Percentiles rank a stretch among this genome's conserved stretches.
Conservation (phyloP, 2,113 vertebrate genomes). For the Macquaria australasica region DNA sequence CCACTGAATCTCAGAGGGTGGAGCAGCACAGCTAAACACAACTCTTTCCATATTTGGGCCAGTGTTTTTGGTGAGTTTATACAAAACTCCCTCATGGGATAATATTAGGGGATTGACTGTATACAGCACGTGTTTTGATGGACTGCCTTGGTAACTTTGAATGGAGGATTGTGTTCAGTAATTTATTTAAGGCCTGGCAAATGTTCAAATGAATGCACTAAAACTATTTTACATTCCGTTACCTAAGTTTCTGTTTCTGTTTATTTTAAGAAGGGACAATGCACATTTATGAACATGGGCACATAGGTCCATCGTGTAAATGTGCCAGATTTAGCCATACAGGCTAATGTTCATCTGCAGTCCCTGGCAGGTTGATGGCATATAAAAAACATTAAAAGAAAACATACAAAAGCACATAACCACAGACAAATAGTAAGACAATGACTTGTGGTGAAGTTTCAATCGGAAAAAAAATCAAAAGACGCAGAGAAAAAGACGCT, state of each 20-base stretch:
- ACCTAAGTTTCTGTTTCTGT: background rate
- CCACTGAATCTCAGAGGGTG: constrained; percentile 33
- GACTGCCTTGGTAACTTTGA: background rate
- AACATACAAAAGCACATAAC: too few species aligned
- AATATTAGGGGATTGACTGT: background rate
- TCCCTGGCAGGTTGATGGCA: too few species aligned
- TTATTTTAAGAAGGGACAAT: too few species aligned
- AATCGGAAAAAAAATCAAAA: background rate
- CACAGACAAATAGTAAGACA: too few species aligned
- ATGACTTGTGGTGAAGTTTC: background rate
- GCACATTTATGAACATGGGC: too few species aligned
- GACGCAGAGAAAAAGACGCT: constrained; percentile 1
- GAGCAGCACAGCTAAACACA: constrained; percentile 9
- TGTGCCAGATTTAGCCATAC: too few species aligned
- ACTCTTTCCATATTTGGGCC: constrained; percentile 26
- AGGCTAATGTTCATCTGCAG: too few species aligned
- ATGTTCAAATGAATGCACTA: background rate
- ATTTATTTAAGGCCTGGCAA: background rate
- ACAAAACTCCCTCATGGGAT: constrained; percentile 22
- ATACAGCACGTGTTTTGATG: constrained; percentile 11
- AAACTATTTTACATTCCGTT: background rate
- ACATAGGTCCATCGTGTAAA: too few species aligned
- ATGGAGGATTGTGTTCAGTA: background rate
- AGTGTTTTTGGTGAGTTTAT: constrained; percentile 18
- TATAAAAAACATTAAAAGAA: too few species aligned